Conservation (phyloP, 2,888 invertebrate genomes). For the Toxonevra muliebris region DNA sequence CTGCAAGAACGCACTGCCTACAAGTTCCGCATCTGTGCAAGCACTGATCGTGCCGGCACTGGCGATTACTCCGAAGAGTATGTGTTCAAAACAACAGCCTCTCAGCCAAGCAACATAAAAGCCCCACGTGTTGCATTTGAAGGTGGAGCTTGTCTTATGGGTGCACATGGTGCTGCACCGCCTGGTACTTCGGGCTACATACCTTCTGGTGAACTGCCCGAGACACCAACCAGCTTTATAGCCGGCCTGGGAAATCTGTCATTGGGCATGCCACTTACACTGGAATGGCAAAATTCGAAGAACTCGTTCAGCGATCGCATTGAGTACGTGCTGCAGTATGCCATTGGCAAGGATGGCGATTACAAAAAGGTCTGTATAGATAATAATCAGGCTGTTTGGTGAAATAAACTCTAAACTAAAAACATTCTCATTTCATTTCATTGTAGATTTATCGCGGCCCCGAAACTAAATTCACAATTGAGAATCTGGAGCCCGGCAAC, state of each 20-base stretch:
- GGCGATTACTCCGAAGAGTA: constrained; percentile 80
- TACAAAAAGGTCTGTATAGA: constrained; percentile 70
- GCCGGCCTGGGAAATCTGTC: constrained; percentile 65
- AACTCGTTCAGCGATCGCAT: constrained; percentile 73
- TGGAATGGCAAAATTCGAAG: constrained; percentile 75
- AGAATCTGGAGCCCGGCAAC: constrained; percentile 77
- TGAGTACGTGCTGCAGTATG: constrained; percentile 79
- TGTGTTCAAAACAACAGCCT: constrained; percentile 77
- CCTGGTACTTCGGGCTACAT: constrained; percentile 65
- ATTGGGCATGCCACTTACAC: constrained; percentile 65
- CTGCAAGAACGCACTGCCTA: constrained; percentile 84
- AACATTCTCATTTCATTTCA: not conserved
- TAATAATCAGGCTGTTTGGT: not conserved
- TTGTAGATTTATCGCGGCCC: constrained; percentile 75
- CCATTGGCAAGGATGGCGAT: constrained; percentile 69
- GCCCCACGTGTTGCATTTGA: constrained; percentile 71
- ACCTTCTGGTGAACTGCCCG: constrained; percentile 43
- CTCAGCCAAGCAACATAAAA: constrained; percentile 84
- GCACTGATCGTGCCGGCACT: constrained; percentile 82
- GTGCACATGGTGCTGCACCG: constrained; percentile 48
- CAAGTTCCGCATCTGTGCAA: constrained; percentile 85
- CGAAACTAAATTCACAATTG: constrained; percentile 71
- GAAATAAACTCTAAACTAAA: not conserved
- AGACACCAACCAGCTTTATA: constrained; percentile 44
- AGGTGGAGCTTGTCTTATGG: constrained; percentile 51